Evolutionary conservation across 2,113 vertebrate species (phyloP).

Genomic region (Hydropotes inermis): DNA sequence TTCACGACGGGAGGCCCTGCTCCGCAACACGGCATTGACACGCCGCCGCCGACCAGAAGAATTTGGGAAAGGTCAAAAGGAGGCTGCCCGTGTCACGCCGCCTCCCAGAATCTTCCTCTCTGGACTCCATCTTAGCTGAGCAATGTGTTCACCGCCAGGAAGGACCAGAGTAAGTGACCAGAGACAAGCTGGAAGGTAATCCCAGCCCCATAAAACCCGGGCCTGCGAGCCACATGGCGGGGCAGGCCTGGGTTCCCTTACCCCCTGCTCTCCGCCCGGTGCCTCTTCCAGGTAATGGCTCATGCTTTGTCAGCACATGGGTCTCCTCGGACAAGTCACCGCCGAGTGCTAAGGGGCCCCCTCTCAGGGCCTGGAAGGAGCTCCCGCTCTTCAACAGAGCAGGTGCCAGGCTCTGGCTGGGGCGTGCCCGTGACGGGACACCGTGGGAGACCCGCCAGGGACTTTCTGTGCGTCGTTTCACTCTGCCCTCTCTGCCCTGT

Average conservation of each 20-base stretch:
- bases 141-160: background rate
- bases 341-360: background rate
- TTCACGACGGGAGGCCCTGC: background rate
- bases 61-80: background rate
- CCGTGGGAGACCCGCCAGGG: background rate
- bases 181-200: background rate
- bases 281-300: background rate
- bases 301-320: background rate
- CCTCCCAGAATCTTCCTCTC: background rate
- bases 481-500: background rate
- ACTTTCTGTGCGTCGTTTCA: background rate
- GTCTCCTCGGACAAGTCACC: background rate
- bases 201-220: background rate
- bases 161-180: background rate
- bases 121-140: background rate
- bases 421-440: background rate
- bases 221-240: background rate
- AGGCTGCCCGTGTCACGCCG: background rate
- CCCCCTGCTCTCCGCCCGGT: rapidly evolving
- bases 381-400: background rate
- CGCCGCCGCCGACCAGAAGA: background rate
- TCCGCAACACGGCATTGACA: background rate
- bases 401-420: background rate
- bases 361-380: background rate
- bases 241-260: background rate